Base-by-base conservation (phyloP, 2,113 vertebrate species). In the Silurus meridionalis region DNA sequence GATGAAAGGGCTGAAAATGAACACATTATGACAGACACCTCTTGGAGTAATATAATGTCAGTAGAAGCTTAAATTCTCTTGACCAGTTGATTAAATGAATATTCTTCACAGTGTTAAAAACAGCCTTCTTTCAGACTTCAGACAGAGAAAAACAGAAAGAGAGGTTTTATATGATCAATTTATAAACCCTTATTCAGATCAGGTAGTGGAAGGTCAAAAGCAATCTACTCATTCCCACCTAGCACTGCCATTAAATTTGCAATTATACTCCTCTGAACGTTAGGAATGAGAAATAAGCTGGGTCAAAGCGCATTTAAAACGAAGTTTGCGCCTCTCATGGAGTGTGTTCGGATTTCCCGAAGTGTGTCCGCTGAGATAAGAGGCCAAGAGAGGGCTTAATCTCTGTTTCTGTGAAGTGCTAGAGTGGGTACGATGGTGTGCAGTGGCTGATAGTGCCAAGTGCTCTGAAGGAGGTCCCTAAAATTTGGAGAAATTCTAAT, bases 201-300 rank as follows among this genome's bases (percentile, higher is more conserved):
- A 85, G 74, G 84, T 85, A 79, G 72, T 8, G n/a, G 83, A 66
- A 85, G 74, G 75, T 85, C 84, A 85, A 85, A 72, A 55, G 84
- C 61, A 57, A 25, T 66, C 84, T 57, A 61, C 48, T 52, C 50
- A 19, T 57, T 85, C 61, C 50, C 25, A 78, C 25, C 75, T 77
- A 66, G 25, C 84, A 46, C 17, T 78, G 25, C 84, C 75, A 79
- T 78, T 85, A 78, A 67, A 79, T 78, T 55, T 67, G 37, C 74
- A 85, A 85, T 85, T 85, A 85, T 60, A 79, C 55, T 79, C 25
- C 74, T n/a, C 74, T 67, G 75, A 67, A 67, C 37, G 5, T 63
- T 6, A 77, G 50, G 75, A 67, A 85, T 79, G 61, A 85, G 53
- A 85, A 67, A 79, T 85, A 75, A 66, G 84, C 50, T 28, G 46